Percentiles rank a stretch among this genome's conserved stretches.
These are phyloP conservation scores for Mylabris sibirica DNA, from an alignment of 2,888 invertebrate species.

Conservation along the genomic window DNA sequence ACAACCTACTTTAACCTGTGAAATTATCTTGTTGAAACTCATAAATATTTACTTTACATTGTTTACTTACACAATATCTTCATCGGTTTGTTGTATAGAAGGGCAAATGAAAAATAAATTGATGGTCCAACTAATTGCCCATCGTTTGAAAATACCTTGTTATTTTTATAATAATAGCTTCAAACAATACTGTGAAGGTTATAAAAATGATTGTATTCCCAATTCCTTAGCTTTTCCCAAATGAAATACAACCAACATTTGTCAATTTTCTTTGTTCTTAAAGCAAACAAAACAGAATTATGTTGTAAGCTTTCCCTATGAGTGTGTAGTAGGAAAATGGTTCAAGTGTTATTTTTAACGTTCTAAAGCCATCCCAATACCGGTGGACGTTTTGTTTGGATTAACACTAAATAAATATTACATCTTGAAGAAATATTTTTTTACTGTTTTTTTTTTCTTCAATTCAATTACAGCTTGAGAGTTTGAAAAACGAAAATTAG, in stretches of 20 bases:
- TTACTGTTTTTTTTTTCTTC: neutral
- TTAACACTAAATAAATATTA: conserved; percentile 5
- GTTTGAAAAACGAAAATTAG: neutral
- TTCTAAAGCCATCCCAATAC: neutral
- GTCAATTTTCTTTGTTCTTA: conserved; percentile 19
- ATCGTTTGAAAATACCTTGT: neutral
- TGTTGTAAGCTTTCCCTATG: conserved; percentile 13
- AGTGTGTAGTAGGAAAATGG: conserved; percentile 8
- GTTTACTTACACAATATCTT: conserved; percentile 10
- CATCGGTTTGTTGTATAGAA: neutral
- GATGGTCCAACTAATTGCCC: neutral
- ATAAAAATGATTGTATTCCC: neutral
- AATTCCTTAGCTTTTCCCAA: neutral
- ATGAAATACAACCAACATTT: conserved; percentile 16
- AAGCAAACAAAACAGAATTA: conserved; percentile 15
- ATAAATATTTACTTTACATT: conserved; percentile 27
- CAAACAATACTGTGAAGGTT: neutral
- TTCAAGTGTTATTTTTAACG: conserved; percentile 15
- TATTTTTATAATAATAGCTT: neutral
- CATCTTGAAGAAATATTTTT: neutral
- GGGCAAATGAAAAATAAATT: neutral
- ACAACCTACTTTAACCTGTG: conserved; percentile 25
- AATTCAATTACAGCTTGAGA: neutral
- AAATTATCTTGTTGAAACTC: conserved; percentile 25
- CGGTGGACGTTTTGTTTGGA: conserved; percentile 15